Evolutionary conservation across 2,797 vertebrate genomes (phyloP).

Genomic region (Eupleurogrammus muticus): DNA sequence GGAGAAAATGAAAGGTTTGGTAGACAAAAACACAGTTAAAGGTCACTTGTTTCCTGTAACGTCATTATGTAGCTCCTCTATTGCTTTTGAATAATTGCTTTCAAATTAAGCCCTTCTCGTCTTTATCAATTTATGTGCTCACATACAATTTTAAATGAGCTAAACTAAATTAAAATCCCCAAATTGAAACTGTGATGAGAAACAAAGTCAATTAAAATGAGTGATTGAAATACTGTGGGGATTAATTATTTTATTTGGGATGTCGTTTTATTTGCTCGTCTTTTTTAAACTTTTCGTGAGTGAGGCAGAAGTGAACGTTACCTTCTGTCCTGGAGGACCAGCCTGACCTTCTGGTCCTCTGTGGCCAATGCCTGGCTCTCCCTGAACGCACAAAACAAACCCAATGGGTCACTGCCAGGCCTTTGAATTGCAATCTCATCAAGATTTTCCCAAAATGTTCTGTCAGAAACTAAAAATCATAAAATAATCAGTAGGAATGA

Average conservation of each 20-base stretch:
- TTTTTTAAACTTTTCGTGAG: not conserved
- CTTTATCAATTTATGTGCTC: constrained; percentile 41
- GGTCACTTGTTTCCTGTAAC: constrained; percentile 32
- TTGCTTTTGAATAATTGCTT: constrained; percentile 63
- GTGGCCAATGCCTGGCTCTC: constrained; percentile 90
- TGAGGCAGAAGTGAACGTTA: constrained; percentile 43
- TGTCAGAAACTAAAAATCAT: not conserved
- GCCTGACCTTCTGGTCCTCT: constrained; percentile 90
- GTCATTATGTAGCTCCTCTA: constrained; percentile 36
- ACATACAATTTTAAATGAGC: constrained; percentile 51
- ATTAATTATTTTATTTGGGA: not conserved
- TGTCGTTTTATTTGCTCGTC: not conserved
- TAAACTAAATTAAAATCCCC: constrained; percentile 59
- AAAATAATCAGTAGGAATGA: not conserved
- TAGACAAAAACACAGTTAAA: constrained; percentile 28
- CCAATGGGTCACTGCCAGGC: not conserved
- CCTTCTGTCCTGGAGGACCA: constrained; percentile 90
- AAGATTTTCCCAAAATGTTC: not conserved
- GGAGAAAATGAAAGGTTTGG: not conserved
- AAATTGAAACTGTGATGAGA: constrained; percentile 62
- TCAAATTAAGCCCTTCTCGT: constrained; percentile 26
- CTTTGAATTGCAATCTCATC: not conserved
- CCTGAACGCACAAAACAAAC: constrained; percentile 76
- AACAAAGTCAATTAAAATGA: constrained; percentile 58
- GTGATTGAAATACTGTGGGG: constrained; percentile 9